These are phyloP conservation scores for Petrolisthes cinctipes DNA, from an alignment of 2,888 invertebrate species.

Conservation along the genomic window DNA sequence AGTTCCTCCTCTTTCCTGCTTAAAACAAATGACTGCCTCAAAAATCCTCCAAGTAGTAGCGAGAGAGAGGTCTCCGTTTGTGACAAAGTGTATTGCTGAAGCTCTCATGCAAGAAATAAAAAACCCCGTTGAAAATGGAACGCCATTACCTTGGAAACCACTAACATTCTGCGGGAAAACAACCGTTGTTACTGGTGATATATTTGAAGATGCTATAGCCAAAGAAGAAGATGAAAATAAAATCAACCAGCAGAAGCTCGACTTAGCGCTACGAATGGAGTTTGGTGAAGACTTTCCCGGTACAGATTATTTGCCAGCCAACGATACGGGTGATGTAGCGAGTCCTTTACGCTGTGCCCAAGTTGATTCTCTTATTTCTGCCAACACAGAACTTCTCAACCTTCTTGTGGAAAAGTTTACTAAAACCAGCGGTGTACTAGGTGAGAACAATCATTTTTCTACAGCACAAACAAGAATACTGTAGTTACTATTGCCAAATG, in stretches of 20 bases:
- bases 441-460: conserved; percentile 20
- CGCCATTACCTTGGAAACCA: conserved; percentile 63
- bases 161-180: conserved; percentile 35
- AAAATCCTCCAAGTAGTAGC: conserved; percentile 60
- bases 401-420: conserved; percentile 61
- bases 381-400: conserved; percentile 60
- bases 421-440: conserved; percentile 61
- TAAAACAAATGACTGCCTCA: conserved; percentile 64
- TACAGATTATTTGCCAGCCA: conserved; percentile 59
- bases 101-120: conserved; percentile 54
- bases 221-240: conserved; percentile 64
- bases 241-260: conserved; percentile 61
- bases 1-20: conserved; percentile 43
- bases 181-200: conserved; percentile 47
- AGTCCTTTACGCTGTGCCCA: conserved; percentile 50
- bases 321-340: conserved; percentile 43
- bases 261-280: conserved; percentile 61
- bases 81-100: conserved; percentile 60
- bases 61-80: conserved; percentile 52
- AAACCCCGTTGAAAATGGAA: conserved; percentile 58
- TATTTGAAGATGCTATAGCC: conserved; percentile 63
- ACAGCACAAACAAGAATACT: too few relatives aligned
- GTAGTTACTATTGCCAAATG: too few relatives aligned
- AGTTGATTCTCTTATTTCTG: conserved; percentile 56
- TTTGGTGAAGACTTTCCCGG: conserved; percentile 65